Evolutionary conservation across 1,140 invertebrate species (phyloP), one percentile per base, ranked within the genome.

Genomic region (Drosophila trapezifrons): DNA sequence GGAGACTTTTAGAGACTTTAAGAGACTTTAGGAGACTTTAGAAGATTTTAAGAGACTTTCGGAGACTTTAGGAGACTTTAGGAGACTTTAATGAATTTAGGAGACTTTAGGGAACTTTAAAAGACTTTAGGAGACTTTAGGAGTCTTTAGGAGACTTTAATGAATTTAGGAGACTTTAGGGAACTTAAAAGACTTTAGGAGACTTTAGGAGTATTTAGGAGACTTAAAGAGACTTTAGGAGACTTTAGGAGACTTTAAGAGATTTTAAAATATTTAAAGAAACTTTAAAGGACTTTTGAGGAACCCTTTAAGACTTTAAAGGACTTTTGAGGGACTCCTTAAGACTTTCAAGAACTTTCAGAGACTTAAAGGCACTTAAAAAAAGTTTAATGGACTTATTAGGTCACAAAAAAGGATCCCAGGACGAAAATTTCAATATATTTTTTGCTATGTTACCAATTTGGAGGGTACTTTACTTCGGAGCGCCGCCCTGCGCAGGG

Each of bases 391-490:
- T 12, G 32, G 32, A 32, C 32, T 32, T 32, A 12, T 0, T 7
- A 3, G 15, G 3, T 7, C 4, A 4, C n/a, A n/a, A 47, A 27
- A 3, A 9, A 10, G 1, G 6, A 1, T 7, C 4, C 3, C 10
- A 18, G 59, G 46, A 6, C 2, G 12, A n/a, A 12, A 51, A 38
- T 42, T 47, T 47, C 38, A 43, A 58, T 60, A 12, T 45, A 10
- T 54, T 46, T 58, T 22, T 12, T 32, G 29, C 4, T 7, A 37
- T 70, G 64, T 71, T 69, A 54, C 57, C 49, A 63, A 75, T 76
- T 54, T 66, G 63, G 38, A 40, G 57, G 47, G 72, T 79, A 81
- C 78, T 71, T 85, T 87, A 87, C 83, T 87, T 89, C 83, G 73
- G 40, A 87, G 66, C 67, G 84, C 84, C 35, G 83, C 79, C 35